Conservation (phyloP, 1,140 invertebrate species). For the Phortica variegata region DNA sequence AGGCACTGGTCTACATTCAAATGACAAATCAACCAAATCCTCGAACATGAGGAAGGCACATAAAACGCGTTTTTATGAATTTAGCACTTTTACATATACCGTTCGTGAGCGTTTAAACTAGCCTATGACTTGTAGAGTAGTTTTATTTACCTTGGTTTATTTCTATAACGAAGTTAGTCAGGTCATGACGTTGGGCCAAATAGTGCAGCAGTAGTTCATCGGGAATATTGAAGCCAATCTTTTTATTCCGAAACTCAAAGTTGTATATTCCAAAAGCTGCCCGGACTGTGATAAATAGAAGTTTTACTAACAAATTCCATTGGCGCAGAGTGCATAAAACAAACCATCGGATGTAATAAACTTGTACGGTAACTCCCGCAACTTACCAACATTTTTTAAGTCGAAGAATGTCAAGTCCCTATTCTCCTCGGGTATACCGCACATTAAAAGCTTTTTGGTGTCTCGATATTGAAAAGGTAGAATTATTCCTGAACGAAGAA, state of each 20-base stretch:
- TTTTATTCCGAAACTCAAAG: slow-evolving; percentile 53
- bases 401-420: slow-evolving; percentile 52
- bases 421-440: slow-evolving; percentile 50
- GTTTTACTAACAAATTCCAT: slow-evolving; percentile 12
- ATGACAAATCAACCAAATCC: too few species aligned
- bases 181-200: slow-evolving; percentile 49
- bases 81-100: too few species aligned
- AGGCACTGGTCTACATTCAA: too few species aligned
- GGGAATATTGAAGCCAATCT: slow-evolving; percentile 53
- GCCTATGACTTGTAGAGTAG: too few species aligned
- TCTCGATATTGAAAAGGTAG: slow-evolving; percentile 56
- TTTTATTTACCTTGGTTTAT: slow-evolving; percentile 49
- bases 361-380: slow-evolving; percentile 13
- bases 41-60: too few species aligned
- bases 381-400: slow-evolving; percentile 53
- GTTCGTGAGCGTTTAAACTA: too few species aligned
- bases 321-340: slow-evolving; percentile 11
- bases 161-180: slow-evolving; percentile 56
- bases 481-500: slow-evolving; percentile 51
- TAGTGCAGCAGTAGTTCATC: slow-evolving; percentile 50
- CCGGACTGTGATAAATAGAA: slow-evolving; percentile 33
- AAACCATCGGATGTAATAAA: slow-evolving; percentile 8
- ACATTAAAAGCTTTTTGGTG: slow-evolving; percentile 51
- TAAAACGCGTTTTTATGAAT: too few species aligned
- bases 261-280: slow-evolving; percentile 53